A percentile compares a stretch with the other conserved stretches of the same genome.
phyloP scores from a whole-genome alignment of 1,140 invertebrate genomes.

The Macrobrachium nipponense region DNA sequence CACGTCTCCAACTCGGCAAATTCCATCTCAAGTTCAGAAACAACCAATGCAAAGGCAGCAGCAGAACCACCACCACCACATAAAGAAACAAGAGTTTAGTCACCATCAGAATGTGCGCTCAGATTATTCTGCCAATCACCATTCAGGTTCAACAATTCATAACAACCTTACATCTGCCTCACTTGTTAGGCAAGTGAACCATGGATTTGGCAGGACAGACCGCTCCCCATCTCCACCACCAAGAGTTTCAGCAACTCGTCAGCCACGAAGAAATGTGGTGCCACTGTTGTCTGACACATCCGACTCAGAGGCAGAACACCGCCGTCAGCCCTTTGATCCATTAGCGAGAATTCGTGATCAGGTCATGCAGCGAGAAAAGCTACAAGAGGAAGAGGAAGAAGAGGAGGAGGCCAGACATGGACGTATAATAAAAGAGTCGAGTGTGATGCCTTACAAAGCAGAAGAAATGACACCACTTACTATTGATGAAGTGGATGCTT shows the following conservation, averaged over 20 bases:
- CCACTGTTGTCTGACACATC: conserved; percentile 61
- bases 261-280: conserved; percentile 33
- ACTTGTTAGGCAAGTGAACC: conserved; percentile 58
- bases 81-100: background rate
- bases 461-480: conserved; percentile 62
- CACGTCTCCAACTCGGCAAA: background rate
- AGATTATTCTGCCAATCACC: background rate
- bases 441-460: conserved; percentile 3
- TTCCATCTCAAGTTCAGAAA: background rate
- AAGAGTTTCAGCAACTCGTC: background rate
- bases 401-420: conserved; percentile 32
- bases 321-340: conserved; percentile 41
- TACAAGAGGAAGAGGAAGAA: conserved; percentile 59
- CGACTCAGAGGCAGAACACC: conserved; percentile 58
- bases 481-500: conserved; percentile 63
- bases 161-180: conserved; percentile 57
- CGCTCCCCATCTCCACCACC: conserved; percentile 60
- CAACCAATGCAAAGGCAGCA: conserved; percentile 7
- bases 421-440: background rate
- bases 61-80: background rate
- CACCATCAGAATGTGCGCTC: background rate
- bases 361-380: conserved; percentile 56
- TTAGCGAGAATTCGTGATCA: conserved; percentile 58
- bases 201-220: conserved; percentile 59
- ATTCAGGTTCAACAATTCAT: background rate